Base-by-base conservation (phyloP, 2,113 vertebrate species). In the Hemicordylus capensis region DNA sequence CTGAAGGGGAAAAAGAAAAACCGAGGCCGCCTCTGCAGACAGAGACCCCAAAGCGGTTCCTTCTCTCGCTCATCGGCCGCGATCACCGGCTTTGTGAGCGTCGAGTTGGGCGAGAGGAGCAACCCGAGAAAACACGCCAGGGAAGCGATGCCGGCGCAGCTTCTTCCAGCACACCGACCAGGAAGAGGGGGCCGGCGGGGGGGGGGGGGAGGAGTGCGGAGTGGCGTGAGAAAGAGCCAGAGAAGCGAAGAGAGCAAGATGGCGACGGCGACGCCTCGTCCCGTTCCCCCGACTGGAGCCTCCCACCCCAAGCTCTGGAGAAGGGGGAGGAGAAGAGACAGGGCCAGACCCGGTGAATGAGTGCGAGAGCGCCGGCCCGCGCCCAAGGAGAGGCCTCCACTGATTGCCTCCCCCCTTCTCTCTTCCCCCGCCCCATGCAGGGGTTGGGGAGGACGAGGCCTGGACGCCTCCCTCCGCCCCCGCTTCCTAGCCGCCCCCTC, bases 231-330 rank as follows among this genome's bases (percentile, higher is more conserved):
- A 69, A 42, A 14, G n/a, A n/a, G n/a, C n/a, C n/a, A 48, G 26
- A 26, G 69, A 39, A 67, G n/a, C 77, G 72, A 76, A 46, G 77
- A 44, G 39, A 39, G 67, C 92, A 95, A 95, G 91, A 95, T 95
- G 95, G 95, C 92, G 89, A 87, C 92, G 85, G 74, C 80, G 66
- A 66, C 75, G 83, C 76, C 84, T 61, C 66, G 79, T 76, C 86
- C 87, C 70, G 87, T 80, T 42, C 84, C 82, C 42, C 39, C 81
- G 63, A 61, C 58, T 67, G 78, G 26, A 37, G 74, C 34, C 70
- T 78, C 89, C 59, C 81, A 58, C 44, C 56, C 63, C 24, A 4
- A 44, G 2, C 20, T 22, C 20, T 24, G 28, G 26, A 17, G 20
- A 46, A 34, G 8, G 46, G 0, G 59, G 73, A 24, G 17, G 24